Conservation (phyloP, 2,888 invertebrate genomes). For the Xestia ashworthii region DNA sequence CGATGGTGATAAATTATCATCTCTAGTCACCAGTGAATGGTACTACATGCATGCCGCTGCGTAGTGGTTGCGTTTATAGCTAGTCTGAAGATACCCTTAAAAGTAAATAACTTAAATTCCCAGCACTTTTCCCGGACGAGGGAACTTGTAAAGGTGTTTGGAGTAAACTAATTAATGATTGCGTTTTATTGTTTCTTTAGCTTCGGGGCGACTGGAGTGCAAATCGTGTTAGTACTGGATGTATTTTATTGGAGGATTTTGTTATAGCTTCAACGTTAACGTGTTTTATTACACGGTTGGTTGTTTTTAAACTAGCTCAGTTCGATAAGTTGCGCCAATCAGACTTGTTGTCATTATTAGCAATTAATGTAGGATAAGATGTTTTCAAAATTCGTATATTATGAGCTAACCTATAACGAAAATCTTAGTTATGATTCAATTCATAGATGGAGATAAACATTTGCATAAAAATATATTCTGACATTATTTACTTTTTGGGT, state of each 20-base stretch:
- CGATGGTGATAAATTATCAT: no score
- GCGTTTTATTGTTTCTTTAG: slow-evolving; percentile 49
- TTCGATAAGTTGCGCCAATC: neutral
- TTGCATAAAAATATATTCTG: no score
- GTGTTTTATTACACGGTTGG: no score
- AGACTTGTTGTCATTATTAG: neutral
- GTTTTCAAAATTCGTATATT: no score
- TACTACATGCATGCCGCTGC: no score
- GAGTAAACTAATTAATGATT: slow-evolving; percentile 47
- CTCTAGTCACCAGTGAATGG: no score
- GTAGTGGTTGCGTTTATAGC: no score
- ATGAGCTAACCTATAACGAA: no score
- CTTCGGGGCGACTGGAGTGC: slow-evolving; percentile 12
- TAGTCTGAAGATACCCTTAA: slow-evolving; percentile 7
- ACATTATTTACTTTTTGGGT: no score
- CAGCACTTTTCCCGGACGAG: slow-evolving; percentile 29
- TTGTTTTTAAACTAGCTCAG: neutral
- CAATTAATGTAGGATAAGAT: neutral
- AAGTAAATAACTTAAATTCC: slow-evolving; percentile 36
- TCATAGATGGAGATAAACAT: no score
- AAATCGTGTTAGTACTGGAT: slow-evolving; percentile 38
- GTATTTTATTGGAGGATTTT: slow-evolving; percentile 12
- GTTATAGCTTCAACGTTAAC: neutral
- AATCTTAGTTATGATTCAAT: no score
- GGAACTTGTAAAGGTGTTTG: slow-evolving; percentile 35